Evolutionary conservation across 1,140 invertebrate species (phyloP).

Genomic region (Drosophila carrolli): DNA sequence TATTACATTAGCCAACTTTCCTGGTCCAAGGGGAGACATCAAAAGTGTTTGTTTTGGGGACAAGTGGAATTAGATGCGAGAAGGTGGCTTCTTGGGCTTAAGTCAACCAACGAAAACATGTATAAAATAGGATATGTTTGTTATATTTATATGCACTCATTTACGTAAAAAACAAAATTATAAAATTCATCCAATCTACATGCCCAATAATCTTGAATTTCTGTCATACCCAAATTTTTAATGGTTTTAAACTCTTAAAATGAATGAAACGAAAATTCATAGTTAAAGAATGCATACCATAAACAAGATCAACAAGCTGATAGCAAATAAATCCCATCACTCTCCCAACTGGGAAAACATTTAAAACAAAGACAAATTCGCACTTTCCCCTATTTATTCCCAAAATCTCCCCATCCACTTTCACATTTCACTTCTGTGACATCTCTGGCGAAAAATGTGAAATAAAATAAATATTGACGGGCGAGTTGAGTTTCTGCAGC

Average conservation of each 20-base stretch:
- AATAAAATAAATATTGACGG: slow-evolving; percentile 80
- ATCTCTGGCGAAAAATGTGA: slow-evolving; percentile 49
- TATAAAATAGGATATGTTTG: no score
- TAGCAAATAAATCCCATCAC: slow-evolving; percentile 25
- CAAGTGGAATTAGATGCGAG: neutral
- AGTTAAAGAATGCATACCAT: neutral
- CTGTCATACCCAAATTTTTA: no score
- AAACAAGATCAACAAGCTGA: slow-evolving; percentile 18
- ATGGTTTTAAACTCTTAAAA: no score
- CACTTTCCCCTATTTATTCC: slow-evolving; percentile 21
- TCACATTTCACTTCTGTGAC: slow-evolving; percentile 40
- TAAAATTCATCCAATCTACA: no score
- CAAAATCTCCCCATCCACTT: neutral
- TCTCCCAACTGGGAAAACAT: slow-evolving; percentile 25
- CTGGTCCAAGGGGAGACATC: slow-evolving; percentile 8
- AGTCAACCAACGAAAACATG: neutral
- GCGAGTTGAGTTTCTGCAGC: slow-evolving; percentile 52
- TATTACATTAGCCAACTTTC: slow-evolving; percentile 32
- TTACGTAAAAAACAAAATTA: no score
- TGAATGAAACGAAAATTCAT: neutral
- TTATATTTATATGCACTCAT: no score
- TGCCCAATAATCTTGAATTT: no score
- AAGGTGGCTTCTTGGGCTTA: neutral
- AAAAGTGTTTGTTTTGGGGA: slow-evolving; percentile 13
- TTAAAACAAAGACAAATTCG: slow-evolving; percentile 50